Base-by-base conservation (phyloP, 53 echinoderm and acorn worm genomes). In the Temnopleurus reevesii region DNA sequence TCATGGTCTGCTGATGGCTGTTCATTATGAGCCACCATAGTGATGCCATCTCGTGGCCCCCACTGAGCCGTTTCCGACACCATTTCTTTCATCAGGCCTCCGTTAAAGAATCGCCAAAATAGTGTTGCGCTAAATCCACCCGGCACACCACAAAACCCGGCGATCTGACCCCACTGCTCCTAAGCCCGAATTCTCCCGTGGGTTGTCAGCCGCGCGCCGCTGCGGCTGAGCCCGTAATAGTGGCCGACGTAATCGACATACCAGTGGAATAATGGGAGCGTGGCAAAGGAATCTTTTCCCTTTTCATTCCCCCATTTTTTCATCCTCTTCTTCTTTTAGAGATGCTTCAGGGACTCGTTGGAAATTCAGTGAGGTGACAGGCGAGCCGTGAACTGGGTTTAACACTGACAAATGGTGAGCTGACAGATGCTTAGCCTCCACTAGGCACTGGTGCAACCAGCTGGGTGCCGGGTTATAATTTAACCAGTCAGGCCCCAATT, bases 311-410 rank as follows among this genome's bases (percentile, higher is more conserved):
- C n/a, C n/a, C n/a, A n/a, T n/a, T n/a, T n/a, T n/a, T n/a, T n/a
- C n/a, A n/a, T n/a, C n/a, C n/a, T n/a, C n/a, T 71, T 33, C 13
- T 77, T 77, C 51, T 81, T 4, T 55, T 55, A 31, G 29, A 55
- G 83, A 83, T 55, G n/a, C 83, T 34, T 83, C 55, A 5, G 83
- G 83, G 83, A 83, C 83, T 83, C 83, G 83, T 83, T 83, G 53
- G 57, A 83, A 83, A 83, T 83, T 83, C 54, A 83, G 83, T n/a
- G 83, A 83, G 83, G 83, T 83, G 83, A 83, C 83, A 83, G 83
- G 55, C 83, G 83, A 83, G 83, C 83, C 55, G 83, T 83, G 83
- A 83, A 83, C 83, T 53, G 83, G 83, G 55, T 83, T 83, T 83
- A 83, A 83, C 83, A 83, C 54, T 83, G 56, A 83, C 83, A 55